Evolutionary conservation across 2,888 invertebrate species (phyloP), one percentile per base, ranked within the genome.

Genomic region (Nomada fabriciana): DNA sequence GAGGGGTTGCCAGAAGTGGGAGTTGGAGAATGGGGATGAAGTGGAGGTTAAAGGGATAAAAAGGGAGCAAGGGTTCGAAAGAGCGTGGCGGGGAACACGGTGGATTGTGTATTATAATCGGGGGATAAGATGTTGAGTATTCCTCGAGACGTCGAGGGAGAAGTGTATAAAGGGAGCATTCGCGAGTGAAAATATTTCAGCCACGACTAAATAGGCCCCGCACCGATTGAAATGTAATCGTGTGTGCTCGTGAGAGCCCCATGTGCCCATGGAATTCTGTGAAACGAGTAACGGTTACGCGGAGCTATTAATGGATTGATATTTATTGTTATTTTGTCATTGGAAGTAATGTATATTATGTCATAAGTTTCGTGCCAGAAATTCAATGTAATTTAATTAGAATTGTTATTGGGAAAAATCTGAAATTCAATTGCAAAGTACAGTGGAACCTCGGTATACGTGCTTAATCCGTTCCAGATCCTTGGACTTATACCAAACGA

Each of bases 11-110:
- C 60, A 71, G 82, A 83, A 83, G 75, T 55, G 79, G 64, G 43
- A 61, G 82, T 18, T 53, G 18, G 55, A 64, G 73, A 59, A 79
- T 57, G 60, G 67, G 74, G 75, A 75, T 71, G 75, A 71, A 82
- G 80, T 69, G 76, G 69, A 81, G 76, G 81, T 83, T 83, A 82
- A 82, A 82, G 67, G 80, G 63, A 82, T 80, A 80, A 80, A 80
- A 75, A 80, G 69, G 60, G 60, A 68, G 60, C 80, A 74, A 55
- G 61, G 65, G 67, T 60, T 70, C 47, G 69, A 55, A 68, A n/a
- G 52, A 47, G 50, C 53, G 61, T 1, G 59, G 18, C 43, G 63
- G 29, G 55, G 52, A 20, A 68, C 67, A 76, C 43, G 74, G n/a
- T 43, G 61, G 69, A 75, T 71, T 80, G 73, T 81, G 65, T 80